Conservation (phyloP, 2,113 vertebrate genomes). For the Delphinus delphis region DNA sequence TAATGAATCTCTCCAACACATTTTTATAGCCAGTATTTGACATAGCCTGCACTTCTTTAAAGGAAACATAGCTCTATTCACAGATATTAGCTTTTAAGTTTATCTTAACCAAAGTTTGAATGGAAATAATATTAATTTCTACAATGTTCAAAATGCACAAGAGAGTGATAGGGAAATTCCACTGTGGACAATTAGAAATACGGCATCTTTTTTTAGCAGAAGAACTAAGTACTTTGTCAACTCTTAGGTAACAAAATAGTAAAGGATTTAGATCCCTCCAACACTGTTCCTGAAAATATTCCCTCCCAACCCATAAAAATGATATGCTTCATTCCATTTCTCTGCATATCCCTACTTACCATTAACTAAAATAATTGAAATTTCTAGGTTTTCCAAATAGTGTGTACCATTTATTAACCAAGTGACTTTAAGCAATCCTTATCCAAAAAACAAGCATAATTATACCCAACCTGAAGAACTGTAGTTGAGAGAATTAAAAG, state of each 20-base stretch:
- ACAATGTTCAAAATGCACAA: neutral
- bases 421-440: neutral
- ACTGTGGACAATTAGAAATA: neutral
- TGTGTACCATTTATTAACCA: neutral
- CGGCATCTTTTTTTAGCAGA: neutral
- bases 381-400: neutral
- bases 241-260: neutral
- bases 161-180: neutral
- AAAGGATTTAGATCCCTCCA: neutral
- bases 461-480: neutral
- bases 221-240: neutral
- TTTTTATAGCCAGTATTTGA: neutral
- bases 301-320: neutral
- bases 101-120: neutral
- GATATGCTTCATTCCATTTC: neutral
- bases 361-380: conserved; percentile 19
- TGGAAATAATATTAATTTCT: neutral
- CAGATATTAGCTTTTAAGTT: neutral
- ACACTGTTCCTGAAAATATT: neutral
- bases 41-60: neutral
- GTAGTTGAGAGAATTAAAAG: neutral
- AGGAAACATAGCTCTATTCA: neutral
- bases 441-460: neutral
- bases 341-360: neutral
- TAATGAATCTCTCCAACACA: neutral